phyloP scores from a whole-genome alignment of 2,888 invertebrate species.

The Pediacus dermestoides region DNA sequence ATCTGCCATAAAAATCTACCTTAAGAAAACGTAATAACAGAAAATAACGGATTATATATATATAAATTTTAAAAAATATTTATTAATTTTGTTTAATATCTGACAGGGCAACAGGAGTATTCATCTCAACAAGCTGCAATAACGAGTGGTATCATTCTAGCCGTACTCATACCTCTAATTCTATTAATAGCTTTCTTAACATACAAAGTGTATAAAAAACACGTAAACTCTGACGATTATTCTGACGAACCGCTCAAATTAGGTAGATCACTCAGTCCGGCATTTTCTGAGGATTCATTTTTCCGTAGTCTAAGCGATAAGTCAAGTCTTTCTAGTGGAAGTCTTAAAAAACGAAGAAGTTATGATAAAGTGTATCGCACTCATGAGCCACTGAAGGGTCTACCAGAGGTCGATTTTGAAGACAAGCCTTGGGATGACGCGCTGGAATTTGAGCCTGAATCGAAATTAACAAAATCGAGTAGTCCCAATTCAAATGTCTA shows the following conservation, averaged over 20 bases:
- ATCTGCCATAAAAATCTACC: no score
- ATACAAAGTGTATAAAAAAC: slow-evolving; percentile 59
- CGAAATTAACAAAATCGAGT: slow-evolving; percentile 29
- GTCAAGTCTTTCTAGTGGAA: slow-evolving; percentile 27
- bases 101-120: slow-evolving; percentile 74
- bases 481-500: slow-evolving; percentile 29
- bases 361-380: slow-evolving; percentile 83
- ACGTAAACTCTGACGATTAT: slow-evolving; percentile 31
- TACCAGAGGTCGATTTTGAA: slow-evolving; percentile 74
- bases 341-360: slow-evolving; percentile 61
- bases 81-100: slow-evolving; percentile 2
- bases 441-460: slow-evolving; percentile 30
- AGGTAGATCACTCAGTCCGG: slow-evolving; percentile 3
- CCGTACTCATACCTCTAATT: slow-evolving; percentile 71
- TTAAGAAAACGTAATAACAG: no score
- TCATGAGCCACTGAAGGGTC: slow-evolving; percentile 70
- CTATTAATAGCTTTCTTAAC: slow-evolving; percentile 60
- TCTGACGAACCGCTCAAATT: background rate
- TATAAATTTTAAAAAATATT: no score
- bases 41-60: no score
- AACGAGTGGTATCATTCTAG: slow-evolving; percentile 73
- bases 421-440: slow-evolving; percentile 68
- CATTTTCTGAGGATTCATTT: background rate
- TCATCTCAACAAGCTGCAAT: slow-evolving; percentile 71
- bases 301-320: background rate